Percentiles rank a stretch among this genome's conserved stretches.
Evolutionary conservation across 2,113 vertebrate species (phyloP).

Genomic region (Uria lomvia): DNA sequence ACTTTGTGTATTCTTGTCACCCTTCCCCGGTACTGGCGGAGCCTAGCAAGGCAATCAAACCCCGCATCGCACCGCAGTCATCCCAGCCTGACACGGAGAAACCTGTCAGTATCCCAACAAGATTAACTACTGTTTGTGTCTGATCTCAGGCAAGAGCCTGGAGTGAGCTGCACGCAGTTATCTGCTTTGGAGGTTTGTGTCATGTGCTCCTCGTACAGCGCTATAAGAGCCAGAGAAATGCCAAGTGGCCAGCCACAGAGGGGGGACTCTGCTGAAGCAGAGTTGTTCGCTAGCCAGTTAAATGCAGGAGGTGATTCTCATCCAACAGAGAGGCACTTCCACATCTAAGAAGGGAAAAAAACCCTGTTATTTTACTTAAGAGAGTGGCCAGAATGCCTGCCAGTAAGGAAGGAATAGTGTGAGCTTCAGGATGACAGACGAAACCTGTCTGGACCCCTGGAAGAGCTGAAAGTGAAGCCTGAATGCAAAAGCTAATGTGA

Average conservation of each 20-base stretch:
- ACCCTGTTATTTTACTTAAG: not conserved
- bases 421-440: not conserved
- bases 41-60: not conserved
- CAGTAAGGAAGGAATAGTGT: not conserved
- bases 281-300: not conserved
- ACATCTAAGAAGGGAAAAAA: not conserved
- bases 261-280: not conserved
- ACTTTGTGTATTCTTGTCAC: not conserved
- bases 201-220: not conserved
- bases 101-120: not conserved
- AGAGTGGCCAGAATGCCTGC: not conserved
- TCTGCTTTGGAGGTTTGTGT: not conserved
- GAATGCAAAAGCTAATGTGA: not conserved
- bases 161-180: not conserved
- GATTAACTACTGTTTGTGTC: not conserved
- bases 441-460: not conserved
- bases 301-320: not conserved
- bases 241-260: not conserved
- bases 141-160: not conserved
- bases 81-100: not conserved
- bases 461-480: not conserved
- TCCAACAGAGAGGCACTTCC: not conserved
- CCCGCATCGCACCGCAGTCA: accelerated
- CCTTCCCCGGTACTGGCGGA: not conserved
- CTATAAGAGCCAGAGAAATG: not conserved